A percentile compares a stretch with the other conserved stretches of the same genome.
These are phyloP conservation scores for Polyommatus icarus DNA, from an alignment of 2,888 invertebrate genomes.

Conservation along the genomic window DNA sequence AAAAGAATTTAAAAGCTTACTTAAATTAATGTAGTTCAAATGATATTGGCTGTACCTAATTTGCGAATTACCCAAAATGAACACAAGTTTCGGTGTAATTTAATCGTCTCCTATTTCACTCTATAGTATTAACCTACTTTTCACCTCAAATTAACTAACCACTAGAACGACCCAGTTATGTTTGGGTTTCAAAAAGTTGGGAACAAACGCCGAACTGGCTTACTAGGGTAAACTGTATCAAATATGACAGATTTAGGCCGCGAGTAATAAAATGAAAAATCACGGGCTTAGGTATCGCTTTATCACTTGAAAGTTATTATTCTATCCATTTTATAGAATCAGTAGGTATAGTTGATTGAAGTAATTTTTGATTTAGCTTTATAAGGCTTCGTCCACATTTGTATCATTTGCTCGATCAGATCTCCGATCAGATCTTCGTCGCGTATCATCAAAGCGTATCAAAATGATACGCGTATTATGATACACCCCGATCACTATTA, in stretches of 20 bases:
- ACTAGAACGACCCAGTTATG: slow-evolving; percentile 19
- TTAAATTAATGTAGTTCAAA: no score
- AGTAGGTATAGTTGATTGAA: neutral
- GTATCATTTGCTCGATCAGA: no score
- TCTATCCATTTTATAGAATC: neutral
- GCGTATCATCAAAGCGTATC: no score
- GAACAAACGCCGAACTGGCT: slow-evolving; percentile 16
- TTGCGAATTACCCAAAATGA: neutral
- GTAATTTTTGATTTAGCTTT: no score
- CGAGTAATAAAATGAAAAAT: neutral
- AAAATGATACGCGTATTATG: no score
- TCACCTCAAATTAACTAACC: slow-evolving; percentile 34
- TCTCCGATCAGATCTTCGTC: no score
- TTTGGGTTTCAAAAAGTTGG: slow-evolving; percentile 15
- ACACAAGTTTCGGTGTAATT: neutral
- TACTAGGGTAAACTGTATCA: slow-evolving; percentile 4
- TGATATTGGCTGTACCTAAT: neutral
- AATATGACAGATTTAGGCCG: slow-evolving; percentile 5
- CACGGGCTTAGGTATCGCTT: neutral
- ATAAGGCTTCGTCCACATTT: no score
- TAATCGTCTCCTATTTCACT: slow-evolving; percentile 2
- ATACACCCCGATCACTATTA: no score
- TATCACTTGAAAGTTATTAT: neutral
- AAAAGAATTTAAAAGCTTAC: no score
- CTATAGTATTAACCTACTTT: slow-evolving; percentile 32